A percentile compares a stretch with the other conserved stretches of the same genome.
These are phyloP conservation scores for Hephaestus fuliginosus DNA, from an alignment of 2,797 vertebrate species.

Conservation along the genomic window DNA sequence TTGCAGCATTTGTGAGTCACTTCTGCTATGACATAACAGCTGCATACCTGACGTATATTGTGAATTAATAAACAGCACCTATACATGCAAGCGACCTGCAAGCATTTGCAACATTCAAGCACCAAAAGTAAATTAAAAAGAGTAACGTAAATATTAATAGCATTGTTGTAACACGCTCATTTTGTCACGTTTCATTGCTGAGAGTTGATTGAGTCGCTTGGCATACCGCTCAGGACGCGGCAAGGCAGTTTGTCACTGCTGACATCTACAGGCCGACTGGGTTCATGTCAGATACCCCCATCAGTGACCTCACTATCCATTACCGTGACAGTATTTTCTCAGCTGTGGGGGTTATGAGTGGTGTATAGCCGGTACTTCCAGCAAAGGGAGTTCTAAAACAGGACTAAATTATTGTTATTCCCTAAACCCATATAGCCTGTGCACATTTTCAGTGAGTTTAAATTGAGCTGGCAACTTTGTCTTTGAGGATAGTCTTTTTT, in stretches of 20 bases:
- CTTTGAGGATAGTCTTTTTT: too few species aligned
- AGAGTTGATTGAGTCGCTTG: slow-evolving; percentile 4
- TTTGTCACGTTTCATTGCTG: neutral
- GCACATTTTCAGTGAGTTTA: neutral
- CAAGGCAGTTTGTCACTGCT: slow-evolving; percentile 68
- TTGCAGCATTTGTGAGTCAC: neutral
- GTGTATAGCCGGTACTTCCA: neutral
- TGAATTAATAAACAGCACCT: neutral
- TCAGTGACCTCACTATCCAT: slow-evolving; percentile 42
- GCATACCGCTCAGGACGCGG: neutral
- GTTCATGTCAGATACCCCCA: slow-evolving; percentile 53
- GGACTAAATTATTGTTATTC: slow-evolving; percentile 16
- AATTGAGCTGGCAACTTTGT: neutral
- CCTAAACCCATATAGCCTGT: neutral
- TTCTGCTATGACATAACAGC: neutral
- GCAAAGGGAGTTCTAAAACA: slow-evolving; percentile 1
- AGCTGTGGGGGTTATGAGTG: slow-evolving; percentile 19
- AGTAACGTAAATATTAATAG: too few species aligned
- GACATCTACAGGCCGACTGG: slow-evolving; percentile 72
- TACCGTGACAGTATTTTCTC: slow-evolving; percentile 40
- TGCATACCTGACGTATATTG: neutral
- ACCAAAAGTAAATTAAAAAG: neutral
- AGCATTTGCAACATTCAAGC: neutral
- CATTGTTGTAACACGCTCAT: neutral
- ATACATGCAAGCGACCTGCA: neutral